These are phyloP conservation scores for Andrena praecox DNA, from an alignment of 2,888 invertebrate species.

Conservation along the genomic window DNA sequence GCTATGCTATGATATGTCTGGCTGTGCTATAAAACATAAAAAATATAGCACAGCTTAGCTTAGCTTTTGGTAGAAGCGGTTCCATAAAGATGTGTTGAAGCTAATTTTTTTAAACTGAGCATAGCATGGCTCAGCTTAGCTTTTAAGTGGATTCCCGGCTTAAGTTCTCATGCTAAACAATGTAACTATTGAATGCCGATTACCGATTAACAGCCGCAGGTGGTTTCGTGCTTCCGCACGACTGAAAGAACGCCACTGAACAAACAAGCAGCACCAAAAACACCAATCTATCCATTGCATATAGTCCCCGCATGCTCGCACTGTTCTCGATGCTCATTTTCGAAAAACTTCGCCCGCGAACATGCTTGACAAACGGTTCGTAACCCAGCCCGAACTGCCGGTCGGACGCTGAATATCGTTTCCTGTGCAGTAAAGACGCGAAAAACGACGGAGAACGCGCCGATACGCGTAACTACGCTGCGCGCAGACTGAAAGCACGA, in stretches of 20 bases:
- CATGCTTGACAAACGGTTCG: slow-evolving; percentile 49
- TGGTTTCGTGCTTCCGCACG: slow-evolving; percentile 12
- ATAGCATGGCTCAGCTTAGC: too few relatives aligned
- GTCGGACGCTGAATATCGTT: slow-evolving; percentile 18
- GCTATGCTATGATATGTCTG: too few relatives aligned
- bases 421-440: background rate
- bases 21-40: too few relatives aligned
- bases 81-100: too few relatives aligned
- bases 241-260: slow-evolving; percentile 29
- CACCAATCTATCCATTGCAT: slow-evolving; percentile 47
- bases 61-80: too few relatives aligned
- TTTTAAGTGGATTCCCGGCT: background rate
- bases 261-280: slow-evolving; percentile 49
- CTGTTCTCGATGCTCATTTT: slow-evolving; percentile 5
- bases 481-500: slow-evolving; percentile 61
- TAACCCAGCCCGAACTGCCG: background rate
- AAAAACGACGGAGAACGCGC: slow-evolving; percentile 23
- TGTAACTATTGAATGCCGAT: slow-evolving; percentile 14
- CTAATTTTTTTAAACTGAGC: too few relatives aligned
- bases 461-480: slow-evolving; percentile 41
- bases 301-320: slow-evolving; percentile 9
- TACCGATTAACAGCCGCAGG: slow-evolving; percentile 48
- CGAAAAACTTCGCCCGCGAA: slow-evolving; percentile 15
- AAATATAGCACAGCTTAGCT: too few relatives aligned
- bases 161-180: background rate